These are phyloP conservation scores for Drosophila falleni DNA, from an alignment of 2,888 invertebrate species.

Conservation along the genomic window DNA sequence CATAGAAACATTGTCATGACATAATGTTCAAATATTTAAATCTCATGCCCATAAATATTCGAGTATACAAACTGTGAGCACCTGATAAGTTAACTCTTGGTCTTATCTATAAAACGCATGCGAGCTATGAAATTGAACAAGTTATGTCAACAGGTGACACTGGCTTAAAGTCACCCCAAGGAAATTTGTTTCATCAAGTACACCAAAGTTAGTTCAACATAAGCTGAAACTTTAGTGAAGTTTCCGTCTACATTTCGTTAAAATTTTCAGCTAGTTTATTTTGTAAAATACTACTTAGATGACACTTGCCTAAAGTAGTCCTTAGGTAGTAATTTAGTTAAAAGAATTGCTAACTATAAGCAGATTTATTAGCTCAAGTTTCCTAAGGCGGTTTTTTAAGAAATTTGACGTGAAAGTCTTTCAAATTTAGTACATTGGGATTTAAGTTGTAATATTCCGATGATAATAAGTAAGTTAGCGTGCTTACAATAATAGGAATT, in stretches of 20 bases:
- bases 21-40: constrained; percentile 67
- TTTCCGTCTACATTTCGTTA: background rate
- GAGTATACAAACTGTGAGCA: constrained; percentile 29
- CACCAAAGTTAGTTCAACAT: background rate
- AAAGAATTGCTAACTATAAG: background rate
- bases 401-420: too few relatives aligned
- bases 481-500: too few relatives aligned
- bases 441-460: too few relatives aligned
- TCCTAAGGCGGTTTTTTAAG: too few relatives aligned
- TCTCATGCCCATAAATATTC: constrained; percentile 53
- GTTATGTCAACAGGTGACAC: constrained; percentile 14
- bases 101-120: constrained; percentile 37
- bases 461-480: too few relatives aligned
- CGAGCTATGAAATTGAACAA: constrained; percentile 2
- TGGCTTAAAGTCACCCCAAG: constrained; percentile 3
- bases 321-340: background rate
- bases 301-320: background rate
- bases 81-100: constrained; percentile 52
- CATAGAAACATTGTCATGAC: constrained; percentile 36
- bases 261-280: background rate
- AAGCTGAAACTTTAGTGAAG: background rate
- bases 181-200: constrained; percentile 6
- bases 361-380: background rate
- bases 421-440: too few relatives aligned
- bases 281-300: background rate